Evolutionary conservation across 2,113 vertebrate species (phyloP).

Genomic region (Phrynocephalus versicolor): DNA sequence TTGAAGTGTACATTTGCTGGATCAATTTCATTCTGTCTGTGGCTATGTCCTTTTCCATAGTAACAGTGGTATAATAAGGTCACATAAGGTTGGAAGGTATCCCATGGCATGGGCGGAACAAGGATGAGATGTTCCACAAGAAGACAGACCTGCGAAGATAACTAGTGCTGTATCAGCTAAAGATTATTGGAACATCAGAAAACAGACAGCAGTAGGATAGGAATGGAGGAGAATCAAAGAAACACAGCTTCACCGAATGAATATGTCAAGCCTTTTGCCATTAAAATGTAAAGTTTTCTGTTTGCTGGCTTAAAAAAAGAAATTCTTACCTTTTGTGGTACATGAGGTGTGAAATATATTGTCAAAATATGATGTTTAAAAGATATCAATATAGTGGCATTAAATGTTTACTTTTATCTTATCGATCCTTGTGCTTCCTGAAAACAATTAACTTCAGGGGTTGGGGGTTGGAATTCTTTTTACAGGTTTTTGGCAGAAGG

Average conservation of each 20-base stretch:
- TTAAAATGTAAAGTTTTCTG: conserved; percentile 76
- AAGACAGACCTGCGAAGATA: conserved; percentile 40
- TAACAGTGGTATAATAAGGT: conserved; percentile 50
- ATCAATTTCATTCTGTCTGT: conserved; percentile 71
- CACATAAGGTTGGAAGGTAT: conserved; percentile 21
- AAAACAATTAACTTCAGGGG: conserved; percentile 11
- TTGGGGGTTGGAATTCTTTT: not conserved
- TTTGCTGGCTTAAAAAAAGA: conserved; percentile 68
- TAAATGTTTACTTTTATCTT: conserved; percentile 84
- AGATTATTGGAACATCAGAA: conserved; percentile 42
- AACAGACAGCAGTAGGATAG: conserved; percentile 57
- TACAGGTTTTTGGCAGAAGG: not conserved
- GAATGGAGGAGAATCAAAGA: conserved; percentile 52
- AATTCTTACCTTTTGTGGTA: conserved; percentile 75
- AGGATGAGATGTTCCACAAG: conserved; percentile 22
- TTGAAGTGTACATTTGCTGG: conserved; percentile 77
- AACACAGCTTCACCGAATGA: conserved; percentile 56
- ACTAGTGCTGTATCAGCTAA: conserved; percentile 60
- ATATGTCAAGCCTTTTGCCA: conserved; percentile 67
- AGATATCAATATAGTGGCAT: conserved; percentile 77
- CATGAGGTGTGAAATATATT: conserved; percentile 77
- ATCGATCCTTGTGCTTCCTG: conserved; percentile 60
- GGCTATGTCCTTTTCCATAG: conserved; percentile 54
- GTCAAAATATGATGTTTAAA: conserved; percentile 80
- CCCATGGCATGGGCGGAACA: conserved; percentile 36